phyloP scores from a whole-genome alignment of 2,888 invertebrate genomes.

The Trypoxylon attenuatum region DNA sequence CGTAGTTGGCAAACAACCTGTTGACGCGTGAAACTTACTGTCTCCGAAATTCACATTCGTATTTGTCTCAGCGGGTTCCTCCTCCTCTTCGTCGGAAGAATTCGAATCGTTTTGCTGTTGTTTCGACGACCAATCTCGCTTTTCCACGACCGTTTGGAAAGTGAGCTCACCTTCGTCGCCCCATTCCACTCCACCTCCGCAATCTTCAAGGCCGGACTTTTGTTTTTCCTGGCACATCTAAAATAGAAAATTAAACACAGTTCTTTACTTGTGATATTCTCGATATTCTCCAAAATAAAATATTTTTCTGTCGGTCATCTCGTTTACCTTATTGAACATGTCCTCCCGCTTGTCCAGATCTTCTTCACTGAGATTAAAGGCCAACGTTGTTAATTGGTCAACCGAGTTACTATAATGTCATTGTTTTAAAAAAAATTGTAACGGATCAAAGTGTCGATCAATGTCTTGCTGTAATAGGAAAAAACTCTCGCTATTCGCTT shows the following conservation, averaged over 20 bases:
- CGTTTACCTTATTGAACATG: constrained; percentile 80
- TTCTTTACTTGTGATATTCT: background rate
- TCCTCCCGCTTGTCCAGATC: constrained; percentile 76
- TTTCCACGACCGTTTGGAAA: constrained; percentile 76
- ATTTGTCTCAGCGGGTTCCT: constrained; percentile 69
- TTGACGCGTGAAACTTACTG: constrained; percentile 69
- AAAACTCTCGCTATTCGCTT: no score
- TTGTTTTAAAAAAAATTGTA: constrained; percentile 24
- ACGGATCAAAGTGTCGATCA: background rate
- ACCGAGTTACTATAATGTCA: constrained; percentile 65
- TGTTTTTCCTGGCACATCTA: constrained; percentile 68
- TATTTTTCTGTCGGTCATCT: constrained; percentile 62
- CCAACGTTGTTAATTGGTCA: constrained; percentile 70
- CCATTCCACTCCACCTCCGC: constrained; percentile 70
- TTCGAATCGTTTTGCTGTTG: constrained; percentile 68
- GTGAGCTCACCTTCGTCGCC: constrained; percentile 75
- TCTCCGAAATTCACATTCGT: constrained; percentile 75
- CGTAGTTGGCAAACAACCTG: background rate
- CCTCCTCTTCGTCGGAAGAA: constrained; percentile 76
- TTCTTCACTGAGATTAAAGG: constrained; percentile 75
- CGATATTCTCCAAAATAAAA: constrained; percentile 51
- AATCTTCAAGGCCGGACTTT: constrained; percentile 64
- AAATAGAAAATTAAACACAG: background rate
- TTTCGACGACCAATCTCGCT: constrained; percentile 70
- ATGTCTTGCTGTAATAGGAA: background rate